Evolutionary conservation across 1,140 invertebrate species (phyloP), one percentile per base, ranked within the genome.

Genomic region (Nasonia giraulti): DNA sequence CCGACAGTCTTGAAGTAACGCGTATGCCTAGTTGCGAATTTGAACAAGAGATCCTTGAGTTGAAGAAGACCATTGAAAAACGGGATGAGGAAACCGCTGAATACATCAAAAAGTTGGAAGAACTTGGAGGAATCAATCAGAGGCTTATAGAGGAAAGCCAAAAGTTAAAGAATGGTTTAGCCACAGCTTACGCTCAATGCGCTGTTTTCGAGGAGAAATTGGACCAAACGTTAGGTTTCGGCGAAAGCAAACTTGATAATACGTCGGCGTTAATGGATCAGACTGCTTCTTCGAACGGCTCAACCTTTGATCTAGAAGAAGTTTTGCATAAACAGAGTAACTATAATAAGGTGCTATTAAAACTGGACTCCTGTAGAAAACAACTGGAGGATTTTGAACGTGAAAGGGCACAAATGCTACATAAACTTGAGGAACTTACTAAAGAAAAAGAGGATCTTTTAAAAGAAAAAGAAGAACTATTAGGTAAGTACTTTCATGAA

Each of bases 181-280:
- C 94, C 2, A 91, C 94, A 71, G 94, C 96, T 2, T 94, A 93
- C 75, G 92, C 93, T 1, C 95, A 96, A 88, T 94, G 96, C 23
- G 92, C 94, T 1, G 91, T 94, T 20, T 88, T 96, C 23, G 94
- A 95, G 44, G 93, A 94, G 83, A 91, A 94, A 74, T 89, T 95
- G 0, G 93, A 92, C 31, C 94, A 95, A 78, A 93, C 92, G 1
- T 90, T 95, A 0, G 89, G 87, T 0, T 91, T 94, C 1, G 92
- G 91, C 44, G 94, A 95, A 10, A 93, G 90, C 3, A 92, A 74
- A 91, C 90, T 90, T 87, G 88, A 78, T 90, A 92, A 89, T 69
- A 94, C 82, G 91, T 6, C 79, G 1, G 47, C 27, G 8, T 17
- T 80, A 2, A n/a, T 80, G 14, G 82, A 86, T 40, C 81, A 86